phyloP scores from a whole-genome alignment of 2,797 vertebrate genomes.

The Xenops minutus region DNA sequence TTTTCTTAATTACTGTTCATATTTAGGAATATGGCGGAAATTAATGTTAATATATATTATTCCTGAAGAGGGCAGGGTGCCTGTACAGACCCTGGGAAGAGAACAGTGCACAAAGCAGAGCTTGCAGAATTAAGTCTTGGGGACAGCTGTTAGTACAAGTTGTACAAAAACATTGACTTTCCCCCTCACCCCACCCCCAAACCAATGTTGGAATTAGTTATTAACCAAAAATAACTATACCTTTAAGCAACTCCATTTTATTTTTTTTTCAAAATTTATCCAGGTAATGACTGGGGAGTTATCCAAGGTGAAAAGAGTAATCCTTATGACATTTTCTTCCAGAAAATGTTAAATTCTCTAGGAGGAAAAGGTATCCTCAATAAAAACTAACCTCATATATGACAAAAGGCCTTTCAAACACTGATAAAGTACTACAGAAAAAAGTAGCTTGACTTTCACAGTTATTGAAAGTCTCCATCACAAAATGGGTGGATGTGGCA shows the following conservation, averaged over 20 bases:
- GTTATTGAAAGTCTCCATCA: background rate
- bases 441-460: background rate
- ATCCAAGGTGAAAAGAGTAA: background rate
- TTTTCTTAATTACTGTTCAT: background rate
- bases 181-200: accelerated
- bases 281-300: background rate
- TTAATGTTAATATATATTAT: background rate
- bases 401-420: background rate
- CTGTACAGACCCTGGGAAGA: background rate
- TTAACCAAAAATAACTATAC: background rate
- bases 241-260: background rate
- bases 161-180: background rate
- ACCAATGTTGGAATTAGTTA: background rate
- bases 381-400: background rate
- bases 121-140: background rate
- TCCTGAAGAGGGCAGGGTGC: background rate
- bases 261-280: background rate
- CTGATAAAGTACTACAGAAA: background rate
- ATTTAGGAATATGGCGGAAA: background rate
- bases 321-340: background rate
- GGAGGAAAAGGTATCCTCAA: background rate
- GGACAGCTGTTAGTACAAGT: background rate
- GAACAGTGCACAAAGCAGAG: background rate
- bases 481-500: background rate
- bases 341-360: background rate